Base-by-base conservation (phyloP, 2,888 invertebrate species). In the Hydropsyche betteni region DNA sequence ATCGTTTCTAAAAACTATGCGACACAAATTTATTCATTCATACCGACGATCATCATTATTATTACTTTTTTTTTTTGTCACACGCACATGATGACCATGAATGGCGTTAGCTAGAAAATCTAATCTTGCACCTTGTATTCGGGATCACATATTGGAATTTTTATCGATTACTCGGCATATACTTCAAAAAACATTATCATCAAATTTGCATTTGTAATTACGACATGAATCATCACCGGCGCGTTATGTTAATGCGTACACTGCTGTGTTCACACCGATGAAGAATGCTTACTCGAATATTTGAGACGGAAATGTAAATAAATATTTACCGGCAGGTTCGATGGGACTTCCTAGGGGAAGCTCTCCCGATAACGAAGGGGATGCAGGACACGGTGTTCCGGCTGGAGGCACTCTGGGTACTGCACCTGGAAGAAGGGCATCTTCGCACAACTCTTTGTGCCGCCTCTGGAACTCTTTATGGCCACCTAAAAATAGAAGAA, bases 371-470 rank as follows among this genome's bases (percentile, higher is more conserved):
- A 84, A 84, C 80, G 87, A 85, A 79, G 88, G 88, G 83, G 88
- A 88, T 80, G 88, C 88, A n/a, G 72, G 72, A 61, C 61, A 44
- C 79, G 88, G 86, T 82, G 86, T 88, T 81, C 86, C 86, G 82
- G 84, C 83, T 79, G 87, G 83, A 76, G 85, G 82, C 68, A 83
- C 80, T 71, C 85, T 82, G 14, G 83, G 81, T 74, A 82, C 81
- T 76, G 81, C 81, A 58, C 84, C 81, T 16, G 87, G 86, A 81
- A 91, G 86, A 75, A 92, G 85, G 74, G 90, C 87, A 82, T 91
- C 91, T 81, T 93, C 93, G 86, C 93, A 94, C 80, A 93, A 87
- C 80, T 92, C 91, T 81, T 90, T 89, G 83, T 92, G 90, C 81
- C 90, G 89, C 81, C 90, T 88, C 82, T 90, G 90, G 84, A 92